A percentile compares a stretch with the other conserved stretches of the same genome.
phyloP scores from a whole-genome alignment of 1,140 invertebrate genomes.

The Pogonomyrmex californicus region DNA sequence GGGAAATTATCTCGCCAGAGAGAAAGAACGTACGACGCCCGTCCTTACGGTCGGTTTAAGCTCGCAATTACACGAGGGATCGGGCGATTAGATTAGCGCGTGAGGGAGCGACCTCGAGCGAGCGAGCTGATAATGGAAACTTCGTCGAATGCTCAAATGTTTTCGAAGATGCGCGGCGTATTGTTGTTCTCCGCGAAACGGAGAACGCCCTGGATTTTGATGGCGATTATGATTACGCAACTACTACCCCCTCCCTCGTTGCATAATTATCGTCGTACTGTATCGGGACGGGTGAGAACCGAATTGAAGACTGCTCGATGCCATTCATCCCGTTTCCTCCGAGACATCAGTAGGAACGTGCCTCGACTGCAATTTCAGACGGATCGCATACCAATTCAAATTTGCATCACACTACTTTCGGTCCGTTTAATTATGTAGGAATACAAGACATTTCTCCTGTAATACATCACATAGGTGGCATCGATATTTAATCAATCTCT shows the following conservation, averaged over 20 bases:
- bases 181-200: constrained; percentile 7
- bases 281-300: constrained; percentile 16
- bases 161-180: constrained; percentile 40
- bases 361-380: constrained; percentile 55
- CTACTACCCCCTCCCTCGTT: constrained; percentile 36
- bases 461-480: not conserved
- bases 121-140: constrained; percentile 34
- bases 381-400: constrained; percentile 61
- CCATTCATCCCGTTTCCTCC: constrained; percentile 46
- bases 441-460: not conserved
- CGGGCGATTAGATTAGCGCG: constrained; percentile 61
- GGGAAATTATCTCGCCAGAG: constrained; percentile 34
- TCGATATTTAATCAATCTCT: not conserved
- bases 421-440: constrained; percentile 37
- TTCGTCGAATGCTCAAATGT: constrained; percentile 16
- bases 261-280: constrained; percentile 68
- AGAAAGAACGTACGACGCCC: not conserved
- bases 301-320: constrained; percentile 53
- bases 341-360: constrained; percentile 28
- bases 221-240: constrained; percentile 66
- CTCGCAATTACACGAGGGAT: constrained; percentile 44
- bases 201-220: constrained; percentile 46
- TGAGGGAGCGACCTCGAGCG: not conserved
- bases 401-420: constrained; percentile 57
- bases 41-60: constrained; percentile 2